Percentiles rank a stretch among this genome's conserved stretches.
Conservation (phyloP, 2,888 invertebrate species). For the Limnephilus lunatus region DNA sequence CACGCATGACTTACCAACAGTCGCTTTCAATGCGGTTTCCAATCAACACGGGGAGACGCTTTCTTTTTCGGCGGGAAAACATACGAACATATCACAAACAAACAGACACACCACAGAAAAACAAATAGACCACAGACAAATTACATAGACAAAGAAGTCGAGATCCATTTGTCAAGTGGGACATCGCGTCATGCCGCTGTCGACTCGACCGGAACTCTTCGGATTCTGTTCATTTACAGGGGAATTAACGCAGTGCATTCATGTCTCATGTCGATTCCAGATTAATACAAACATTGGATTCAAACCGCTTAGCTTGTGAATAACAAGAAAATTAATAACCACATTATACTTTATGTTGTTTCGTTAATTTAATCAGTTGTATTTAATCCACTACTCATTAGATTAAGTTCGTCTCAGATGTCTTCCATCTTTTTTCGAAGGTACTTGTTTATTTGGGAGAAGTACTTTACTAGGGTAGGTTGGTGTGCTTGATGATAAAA, state of each 20-base stretch:
- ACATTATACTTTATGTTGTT: not conserved
- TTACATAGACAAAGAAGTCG: constrained; percentile 58
- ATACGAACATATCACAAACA: constrained; percentile 50
- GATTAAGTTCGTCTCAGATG: too few relatives aligned
- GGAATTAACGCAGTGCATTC: constrained; percentile 8
- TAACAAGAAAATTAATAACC: not conserved
- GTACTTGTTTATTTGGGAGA: not conserved
- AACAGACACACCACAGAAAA: constrained; percentile 42
- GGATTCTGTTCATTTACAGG: constrained; percentile 39
- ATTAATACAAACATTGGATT: constrained; percentile 4
- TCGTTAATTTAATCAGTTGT: too few relatives aligned
- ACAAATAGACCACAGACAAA: constrained; percentile 38
- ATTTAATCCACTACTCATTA: too few relatives aligned
- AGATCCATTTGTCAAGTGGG: constrained; percentile 51
- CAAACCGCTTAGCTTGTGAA: not conserved
- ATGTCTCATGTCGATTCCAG: constrained; percentile 6
- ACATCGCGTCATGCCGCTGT: constrained; percentile 44
- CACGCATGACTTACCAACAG: constrained; percentile 45
- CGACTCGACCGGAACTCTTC: constrained; percentile 50
- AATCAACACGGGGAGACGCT: constrained; percentile 41
- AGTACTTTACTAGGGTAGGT: not conserved
- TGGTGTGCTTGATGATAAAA: too few relatives aligned
- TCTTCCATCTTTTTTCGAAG: not conserved
- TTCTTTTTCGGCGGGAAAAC: constrained; percentile 50
- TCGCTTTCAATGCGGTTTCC: constrained; percentile 51